These are phyloP conservation scores for Platycercus adscitus DNA, from an alignment of 2,113 vertebrate genomes.

Conservation along the genomic window DNA sequence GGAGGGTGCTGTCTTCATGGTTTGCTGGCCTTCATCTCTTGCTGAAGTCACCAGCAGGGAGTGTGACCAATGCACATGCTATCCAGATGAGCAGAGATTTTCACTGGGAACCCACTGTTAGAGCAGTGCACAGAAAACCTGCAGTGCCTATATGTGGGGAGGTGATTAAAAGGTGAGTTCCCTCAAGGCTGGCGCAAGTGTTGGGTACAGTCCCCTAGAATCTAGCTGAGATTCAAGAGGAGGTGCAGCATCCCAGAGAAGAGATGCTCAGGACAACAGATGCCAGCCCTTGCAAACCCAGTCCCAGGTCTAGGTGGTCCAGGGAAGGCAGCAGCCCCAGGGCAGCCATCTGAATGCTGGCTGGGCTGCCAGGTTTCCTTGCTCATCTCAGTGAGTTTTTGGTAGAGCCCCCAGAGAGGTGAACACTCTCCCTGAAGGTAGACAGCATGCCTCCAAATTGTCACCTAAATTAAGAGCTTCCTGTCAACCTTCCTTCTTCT, in stretches of 20 bases:
- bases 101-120: not conserved
- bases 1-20: not conserved
- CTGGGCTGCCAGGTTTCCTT: not conserved
- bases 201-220: not conserved
- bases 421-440: not conserved
- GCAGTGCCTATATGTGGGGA: not conserved
- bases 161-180: not conserved
- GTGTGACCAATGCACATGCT: fast-evolving
- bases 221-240: not conserved
- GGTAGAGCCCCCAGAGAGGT: not conserved
- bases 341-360: not conserved
- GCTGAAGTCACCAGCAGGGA: not conserved
- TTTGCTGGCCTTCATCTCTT: not conserved
- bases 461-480: not conserved
- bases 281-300: not conserved
- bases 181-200: not conserved
- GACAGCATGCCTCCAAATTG: too few relatives aligned
- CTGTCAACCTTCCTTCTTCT: not conserved
- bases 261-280: not conserved
- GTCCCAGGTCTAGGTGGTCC: not conserved
- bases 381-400: not conserved
- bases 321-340: not conserved
- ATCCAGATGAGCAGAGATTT: not conserved
- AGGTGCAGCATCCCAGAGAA: not conserved
- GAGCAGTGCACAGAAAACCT: not conserved